Conservation (phyloP, 1,140 invertebrate species). For the Drosophila subobscura region DNA sequence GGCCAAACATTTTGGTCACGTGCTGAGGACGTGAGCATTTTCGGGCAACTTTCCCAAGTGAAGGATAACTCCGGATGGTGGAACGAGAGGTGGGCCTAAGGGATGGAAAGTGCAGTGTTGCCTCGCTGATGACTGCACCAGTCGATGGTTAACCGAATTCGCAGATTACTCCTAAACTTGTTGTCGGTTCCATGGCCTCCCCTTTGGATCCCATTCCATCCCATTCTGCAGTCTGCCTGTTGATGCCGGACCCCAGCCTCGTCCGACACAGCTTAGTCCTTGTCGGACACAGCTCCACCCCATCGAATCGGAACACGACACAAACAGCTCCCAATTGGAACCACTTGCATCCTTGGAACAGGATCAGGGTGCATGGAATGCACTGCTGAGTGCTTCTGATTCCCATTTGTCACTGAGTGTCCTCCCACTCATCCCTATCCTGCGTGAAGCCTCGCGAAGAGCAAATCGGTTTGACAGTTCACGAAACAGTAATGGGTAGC, state of each 20-base stretch:
- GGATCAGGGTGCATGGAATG: too few relatives aligned
- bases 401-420: conserved; percentile 42
- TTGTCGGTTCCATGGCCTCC: conserved; percentile 10
- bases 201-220: conserved; percentile 6
- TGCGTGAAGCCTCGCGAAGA: neutral
- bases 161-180: conserved; percentile 15
- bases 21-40: conserved; percentile 64
- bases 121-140: conserved; percentile 38
- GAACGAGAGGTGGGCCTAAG: neutral
- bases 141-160: conserved; percentile 30
- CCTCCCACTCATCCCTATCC: neutral
- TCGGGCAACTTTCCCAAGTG: conserved; percentile 60
- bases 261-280: conserved; percentile 27
- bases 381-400: conserved; percentile 21
- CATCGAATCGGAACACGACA: conserved; percentile 7
- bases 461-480: conserved; percentile 3
- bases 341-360: too few relatives aligned
- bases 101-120: conserved; percentile 49
- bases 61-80: neutral
- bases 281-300: conserved; percentile 17
- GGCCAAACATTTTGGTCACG: conserved; percentile 75
- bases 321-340: conserved; percentile 2
- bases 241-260: conserved; percentile 12
- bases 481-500: conserved; percentile 39
- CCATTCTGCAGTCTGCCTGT: conserved; percentile 30